Base-by-base conservation (phyloP, 2,888 invertebrate genomes). In the Drosophila percnosoma region DNA sequence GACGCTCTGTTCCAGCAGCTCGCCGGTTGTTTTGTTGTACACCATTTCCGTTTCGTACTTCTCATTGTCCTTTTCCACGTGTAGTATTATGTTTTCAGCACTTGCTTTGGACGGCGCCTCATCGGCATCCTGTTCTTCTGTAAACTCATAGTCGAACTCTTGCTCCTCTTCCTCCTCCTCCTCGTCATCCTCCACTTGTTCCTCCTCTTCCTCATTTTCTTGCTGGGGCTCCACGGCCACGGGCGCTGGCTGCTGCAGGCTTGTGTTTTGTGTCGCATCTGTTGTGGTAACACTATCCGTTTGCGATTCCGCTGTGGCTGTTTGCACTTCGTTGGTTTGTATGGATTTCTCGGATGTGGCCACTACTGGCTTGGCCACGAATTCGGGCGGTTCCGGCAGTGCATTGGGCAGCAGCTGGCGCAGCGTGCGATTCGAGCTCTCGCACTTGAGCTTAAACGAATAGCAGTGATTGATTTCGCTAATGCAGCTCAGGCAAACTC, bases 391-490 rank as follows among this genome's bases (percentile, higher is more conserved):
- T 24, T 87, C 88, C 15, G 79, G 83, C 58, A 84, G 49, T 0
- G 91, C 87, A 66, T 90, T 79, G 4, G 88, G 89, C 18, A 93
- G 55, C 58, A 92, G 75, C 54, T 92, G 92, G 18, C 91, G 89
- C 21, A 93, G 76, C 0, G 92, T 92, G 34, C 89, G 85, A 40
- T 92, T 92, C 0, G 93, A 92, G 40, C 90, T 92, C 60, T 93
- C 92, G 55, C 93, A 93, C 69, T 92, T 93, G 15, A 92, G 89
- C 75, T 93, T 93, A 61, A 93, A 93, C 0, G 92, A 90, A 53
- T 89, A 92, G 48, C 93, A 92, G 4, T 91, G 91, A 79, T 92
- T 93, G 4, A 93, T 93, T 70, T 93, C 92, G 45, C 92, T 91
- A 7, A 93, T 90, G 68, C 93, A 93, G 7, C 80, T 75, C 0